These are phyloP conservation scores for Drosophila ochracea DNA, from an alignment of 2,888 invertebrate species.

Conservation along the genomic window DNA sequence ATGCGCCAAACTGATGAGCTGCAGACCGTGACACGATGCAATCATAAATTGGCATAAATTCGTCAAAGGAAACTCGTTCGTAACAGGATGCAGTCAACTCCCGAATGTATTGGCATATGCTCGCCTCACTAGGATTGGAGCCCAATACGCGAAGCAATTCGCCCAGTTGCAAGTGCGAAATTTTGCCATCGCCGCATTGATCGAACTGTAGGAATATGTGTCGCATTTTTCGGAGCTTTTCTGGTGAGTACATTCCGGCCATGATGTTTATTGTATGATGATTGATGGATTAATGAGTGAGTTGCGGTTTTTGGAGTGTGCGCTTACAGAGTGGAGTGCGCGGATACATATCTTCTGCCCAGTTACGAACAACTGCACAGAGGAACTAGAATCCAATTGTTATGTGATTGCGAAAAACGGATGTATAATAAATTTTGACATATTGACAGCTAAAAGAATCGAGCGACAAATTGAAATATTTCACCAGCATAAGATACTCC, in stretches of 20 bases:
- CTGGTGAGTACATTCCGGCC: slow-evolving; percentile 28
- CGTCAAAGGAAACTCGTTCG: slow-evolving; percentile 60
- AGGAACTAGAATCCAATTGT: slow-evolving; percentile 26
- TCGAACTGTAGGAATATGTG: slow-evolving; percentile 38
- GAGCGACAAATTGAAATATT: slow-evolving; percentile 1
- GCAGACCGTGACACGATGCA: background rate
- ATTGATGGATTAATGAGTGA: slow-evolving; percentile 19
- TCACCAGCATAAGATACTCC: background rate
- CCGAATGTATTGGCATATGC: slow-evolving; percentile 30
- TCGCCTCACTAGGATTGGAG: slow-evolving; percentile 59
- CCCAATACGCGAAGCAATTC: slow-evolving; percentile 60
- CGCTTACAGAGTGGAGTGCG: slow-evolving; percentile 2
- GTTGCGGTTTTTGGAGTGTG: slow-evolving; percentile 11
- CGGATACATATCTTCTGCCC: slow-evolving; percentile 48
- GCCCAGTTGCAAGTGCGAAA: slow-evolving; percentile 47
- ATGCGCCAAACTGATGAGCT: background rate
- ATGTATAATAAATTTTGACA: slow-evolving; percentile 58
- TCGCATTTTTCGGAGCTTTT: slow-evolving; percentile 39
- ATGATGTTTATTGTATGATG: slow-evolving; percentile 29
- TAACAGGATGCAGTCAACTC: slow-evolving; percentile 17
- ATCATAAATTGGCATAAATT: slow-evolving; percentile 49
- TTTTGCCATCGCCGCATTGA: slow-evolving; percentile 51
- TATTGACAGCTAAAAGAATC: slow-evolving; percentile 60
- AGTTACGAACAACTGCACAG: slow-evolving; percentile 34
- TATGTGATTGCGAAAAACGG: slow-evolving; percentile 49